Evolutionary conservation across 2,888 invertebrate species (phyloP), one percentile per base, ranked within the genome.

Genomic region (Epistrophella euchroma): DNA sequence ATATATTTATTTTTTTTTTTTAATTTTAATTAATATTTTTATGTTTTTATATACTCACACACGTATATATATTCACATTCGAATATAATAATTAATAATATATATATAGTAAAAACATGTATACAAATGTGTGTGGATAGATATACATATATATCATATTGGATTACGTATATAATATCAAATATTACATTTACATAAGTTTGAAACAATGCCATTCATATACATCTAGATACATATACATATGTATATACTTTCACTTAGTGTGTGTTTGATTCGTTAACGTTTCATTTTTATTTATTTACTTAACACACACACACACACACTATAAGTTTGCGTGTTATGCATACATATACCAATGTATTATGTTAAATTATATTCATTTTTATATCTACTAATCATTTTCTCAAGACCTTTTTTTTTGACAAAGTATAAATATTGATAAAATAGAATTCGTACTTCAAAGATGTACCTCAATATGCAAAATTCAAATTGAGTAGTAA

Each of bases 281-380:
- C n/a, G n/a, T n/a, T n/a, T n/a, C n/a, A 9, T 28, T 28, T 32
- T 22, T 5, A 3, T 13, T 5, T 22, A 4, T 22, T 22, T 50
- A 13, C n/a, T 11, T 47, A 19, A 11, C 50, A 5, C 1, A 4
- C n/a, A 11, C 13, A 3, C 52, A 28, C 7, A 52, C 15, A 50
- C 22, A 50, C 47, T 6, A n/a, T 2, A 50, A 50, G 5, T 22
- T 13, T 50, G 5, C 13, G 50, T 52, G 50, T 35, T 47, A 72
- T 19, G 22, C 55, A 56, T 47, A 73, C 85, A 88, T 90, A 89
- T 89, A 90, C n/a, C n/a, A n/a, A n/a, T 88, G 90, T 89, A 89
- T 90, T 88, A 88, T 89, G 88, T 88, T 25, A 15, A 50, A 25
- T 22, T 22, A 15, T 25, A 5, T 32, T 9, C 9, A 25, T 52